These are phyloP conservation scores for Mesocricetus auratus DNA, from an alignment of 2,113 vertebrate species.

Conservation along the genomic window DNA sequence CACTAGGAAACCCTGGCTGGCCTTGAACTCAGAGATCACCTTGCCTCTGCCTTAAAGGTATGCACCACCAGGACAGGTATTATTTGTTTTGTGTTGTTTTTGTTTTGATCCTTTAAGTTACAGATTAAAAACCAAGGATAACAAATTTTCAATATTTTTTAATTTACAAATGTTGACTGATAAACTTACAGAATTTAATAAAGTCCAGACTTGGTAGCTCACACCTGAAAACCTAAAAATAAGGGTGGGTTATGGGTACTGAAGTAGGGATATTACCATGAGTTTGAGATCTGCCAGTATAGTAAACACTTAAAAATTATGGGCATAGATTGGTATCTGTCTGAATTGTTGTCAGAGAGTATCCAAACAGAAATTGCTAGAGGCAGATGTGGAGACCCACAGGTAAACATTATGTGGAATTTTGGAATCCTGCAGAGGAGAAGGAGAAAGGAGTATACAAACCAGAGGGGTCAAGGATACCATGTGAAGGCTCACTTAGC, in stretches of 20 bases:
- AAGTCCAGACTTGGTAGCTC: background rate
- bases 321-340: background rate
- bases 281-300: background rate
- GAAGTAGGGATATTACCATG: background rate
- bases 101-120: background rate
- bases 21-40: background rate
- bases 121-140: conserved; percentile 20
- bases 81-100: background rate
- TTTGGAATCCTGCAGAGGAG: background rate
- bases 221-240: background rate
- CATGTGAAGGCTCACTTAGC: background rate
- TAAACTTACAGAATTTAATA: background rate
- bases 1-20: background rate
- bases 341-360: background rate
- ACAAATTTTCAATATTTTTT: background rate
- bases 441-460: background rate
- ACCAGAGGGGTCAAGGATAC: background rate
- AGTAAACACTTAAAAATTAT: background rate
- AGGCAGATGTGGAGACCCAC: background rate
- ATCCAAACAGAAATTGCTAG: background rate
- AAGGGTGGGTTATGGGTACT: background rate
- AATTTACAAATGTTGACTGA: conserved; percentile 5
- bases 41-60: background rate
- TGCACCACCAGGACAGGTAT: background rate
- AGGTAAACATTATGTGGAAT: background rate